phyloP scores from a whole-genome alignment of 37 sponge, comb jelly and placozoan genomes.

The Beroe forskalii region DNA sequence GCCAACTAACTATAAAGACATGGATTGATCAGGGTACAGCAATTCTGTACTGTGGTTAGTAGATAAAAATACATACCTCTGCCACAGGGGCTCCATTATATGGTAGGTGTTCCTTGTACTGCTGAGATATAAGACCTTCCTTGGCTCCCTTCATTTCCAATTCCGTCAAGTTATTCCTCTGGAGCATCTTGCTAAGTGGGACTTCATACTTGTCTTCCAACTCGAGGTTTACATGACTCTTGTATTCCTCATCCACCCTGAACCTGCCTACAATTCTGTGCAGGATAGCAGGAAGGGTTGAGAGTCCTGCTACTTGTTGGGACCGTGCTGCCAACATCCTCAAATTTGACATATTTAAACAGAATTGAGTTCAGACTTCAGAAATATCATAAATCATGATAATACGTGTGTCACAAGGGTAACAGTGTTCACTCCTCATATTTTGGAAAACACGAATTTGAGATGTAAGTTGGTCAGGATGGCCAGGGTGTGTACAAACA shows the following conservation, averaged over 20 bases:
- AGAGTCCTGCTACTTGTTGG: conserved; percentile 34
- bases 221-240: conserved; percentile 20
- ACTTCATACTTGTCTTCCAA: conserved; percentile 56
- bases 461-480: no score
- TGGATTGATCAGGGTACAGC: no score
- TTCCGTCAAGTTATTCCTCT: neutral
- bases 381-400: no score
- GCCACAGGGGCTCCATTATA: neutral
- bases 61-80: no score
- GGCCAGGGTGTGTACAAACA: no score
- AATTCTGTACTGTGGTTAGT: no score
- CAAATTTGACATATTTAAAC: no score
- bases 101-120: conserved; percentile 24
- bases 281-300: conserved; percentile 36
- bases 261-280: neutral
- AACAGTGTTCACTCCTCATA: no score
- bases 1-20: no score
- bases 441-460: no score
- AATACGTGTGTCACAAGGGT: no score
- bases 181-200: neutral
- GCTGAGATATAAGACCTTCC: neutral
- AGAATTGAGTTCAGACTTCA: no score
- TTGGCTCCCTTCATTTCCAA: neutral
- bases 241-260: conserved; percentile 34
- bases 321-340: neutral